Percentiles rank a stretch among this genome's conserved stretches.
phyloP scores from a whole-genome alignment of 2,888 invertebrate species.

The Abrostola triplasia region DNA sequence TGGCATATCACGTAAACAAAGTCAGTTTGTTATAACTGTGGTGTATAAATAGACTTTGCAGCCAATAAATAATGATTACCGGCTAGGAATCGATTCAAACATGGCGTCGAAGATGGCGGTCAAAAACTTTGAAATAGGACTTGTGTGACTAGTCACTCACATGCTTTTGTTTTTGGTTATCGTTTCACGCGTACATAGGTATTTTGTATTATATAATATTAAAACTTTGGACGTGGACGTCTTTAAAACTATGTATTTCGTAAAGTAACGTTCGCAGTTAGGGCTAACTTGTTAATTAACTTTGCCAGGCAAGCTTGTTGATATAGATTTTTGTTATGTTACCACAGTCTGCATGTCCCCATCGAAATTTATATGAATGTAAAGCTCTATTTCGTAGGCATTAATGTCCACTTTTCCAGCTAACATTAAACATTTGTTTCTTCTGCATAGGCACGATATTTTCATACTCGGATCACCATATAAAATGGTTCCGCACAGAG shows the following conservation, averaged over 20 bases:
- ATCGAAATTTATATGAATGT: background rate
- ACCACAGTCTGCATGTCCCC: no score
- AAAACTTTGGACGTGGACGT: no score
- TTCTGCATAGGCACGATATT: slow-evolving; percentile 4
- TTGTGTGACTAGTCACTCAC: background rate
- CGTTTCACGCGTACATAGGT: no score
- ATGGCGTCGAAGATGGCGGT: slow-evolving; percentile 25
- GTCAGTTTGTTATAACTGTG: slow-evolving; percentile 13
- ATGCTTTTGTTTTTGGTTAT: background rate
- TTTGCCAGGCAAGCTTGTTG: no score
- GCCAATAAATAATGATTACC: slow-evolving; percentile 41
- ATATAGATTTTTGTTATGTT: no score
- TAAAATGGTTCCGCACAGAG: slow-evolving; percentile 23
- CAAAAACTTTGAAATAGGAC: slow-evolving; percentile 17
- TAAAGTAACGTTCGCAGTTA: no score
- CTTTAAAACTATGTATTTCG: no score
- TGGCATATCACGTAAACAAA: slow-evolving; percentile 26
- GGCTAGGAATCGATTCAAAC: slow-evolving; percentile 34
- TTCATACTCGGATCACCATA: slow-evolving; percentile 21
- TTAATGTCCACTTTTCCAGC: background rate
- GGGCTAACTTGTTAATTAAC: no score
- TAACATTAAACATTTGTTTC: background rate
- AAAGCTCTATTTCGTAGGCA: background rate
- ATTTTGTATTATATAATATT: no score
- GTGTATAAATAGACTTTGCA: slow-evolving; percentile 33